Percentiles rank a stretch among this genome's conserved stretches.
Evolutionary conservation across 1,140 invertebrate genomes (phyloP).

Genomic region (Palaemon carinicauda): DNA sequence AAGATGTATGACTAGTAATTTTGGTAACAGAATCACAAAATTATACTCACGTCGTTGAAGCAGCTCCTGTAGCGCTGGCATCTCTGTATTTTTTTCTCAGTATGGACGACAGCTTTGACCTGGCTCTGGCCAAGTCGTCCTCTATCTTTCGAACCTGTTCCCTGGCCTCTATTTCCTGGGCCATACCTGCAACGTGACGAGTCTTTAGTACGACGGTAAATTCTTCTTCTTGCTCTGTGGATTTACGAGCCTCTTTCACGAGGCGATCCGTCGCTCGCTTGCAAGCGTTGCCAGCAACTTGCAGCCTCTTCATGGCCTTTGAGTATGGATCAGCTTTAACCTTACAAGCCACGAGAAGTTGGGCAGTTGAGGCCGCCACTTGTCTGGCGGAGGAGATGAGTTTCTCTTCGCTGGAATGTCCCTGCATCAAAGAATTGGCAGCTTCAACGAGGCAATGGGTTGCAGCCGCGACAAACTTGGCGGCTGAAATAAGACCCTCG

Average conservation of each 20-base stretch:
- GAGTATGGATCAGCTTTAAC: constrained; percentile 97
- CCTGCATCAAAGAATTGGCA: constrained; percentile 95
- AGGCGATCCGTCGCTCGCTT: constrained; percentile 97
- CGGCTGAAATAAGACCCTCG: constrained; percentile 95
- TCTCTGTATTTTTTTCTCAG: constrained; percentile 79
- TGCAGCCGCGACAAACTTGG: constrained; percentile 93
- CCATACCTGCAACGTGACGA: constrained; percentile 91
- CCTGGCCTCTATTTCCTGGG: constrained; percentile 89
- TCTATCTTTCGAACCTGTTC: constrained; percentile 90
- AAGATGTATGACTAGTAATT: too few species aligned
- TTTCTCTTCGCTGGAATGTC: constrained; percentile 92
- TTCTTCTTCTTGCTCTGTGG: constrained; percentile 89
- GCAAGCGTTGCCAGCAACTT: constrained; percentile 95
- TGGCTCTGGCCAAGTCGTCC: constrained; percentile 89
- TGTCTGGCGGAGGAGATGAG: constrained; percentile 95
- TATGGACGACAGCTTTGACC: constrained; percentile 85
- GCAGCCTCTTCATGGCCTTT: constrained; percentile 79
- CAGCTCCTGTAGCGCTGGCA: constrained; percentile 45
- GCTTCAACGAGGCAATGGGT: constrained; percentile 97
- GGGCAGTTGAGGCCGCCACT: constrained; percentile 96
- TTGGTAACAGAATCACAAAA: too few species aligned
- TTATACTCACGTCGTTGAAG: too few species aligned
- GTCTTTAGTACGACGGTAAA: constrained; percentile 87
- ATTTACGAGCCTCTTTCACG: constrained; percentile 91
- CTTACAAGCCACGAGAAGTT: constrained; percentile 96